phyloP scores from a whole-genome alignment of 2,888 invertebrate genomes.

The Meganola albula region DNA sequence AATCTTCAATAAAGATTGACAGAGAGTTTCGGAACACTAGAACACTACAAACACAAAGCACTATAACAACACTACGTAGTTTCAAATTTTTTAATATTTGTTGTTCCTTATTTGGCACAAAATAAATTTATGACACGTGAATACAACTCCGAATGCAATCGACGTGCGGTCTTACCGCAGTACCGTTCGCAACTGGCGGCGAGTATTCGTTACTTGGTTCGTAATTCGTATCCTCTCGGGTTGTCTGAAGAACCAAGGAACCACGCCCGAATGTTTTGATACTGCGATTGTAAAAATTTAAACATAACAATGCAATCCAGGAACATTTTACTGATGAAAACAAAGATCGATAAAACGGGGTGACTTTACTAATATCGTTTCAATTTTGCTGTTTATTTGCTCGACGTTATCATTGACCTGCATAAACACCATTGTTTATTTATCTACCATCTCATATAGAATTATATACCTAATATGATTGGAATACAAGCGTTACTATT shows the following conservation, averaged over 20 bases:
- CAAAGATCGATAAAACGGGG: constrained; percentile 12
- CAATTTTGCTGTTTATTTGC: too few relatives aligned
- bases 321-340: constrained; percentile 27
- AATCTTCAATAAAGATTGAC: constrained; percentile 39
- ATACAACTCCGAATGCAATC: not conserved
- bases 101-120: constrained; percentile 17
- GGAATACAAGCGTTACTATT: too few relatives aligned
- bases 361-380: too few relatives aligned
- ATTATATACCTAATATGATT: too few relatives aligned
- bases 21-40: constrained; percentile 32
- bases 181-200: constrained; percentile 23
- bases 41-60: constrained; percentile 11
- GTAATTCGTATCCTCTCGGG: not conserved
- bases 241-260: constrained; percentile 22
- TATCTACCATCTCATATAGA: too few relatives aligned
- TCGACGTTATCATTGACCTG: too few relatives aligned
- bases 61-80: constrained; percentile 9
- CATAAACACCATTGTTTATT: too few relatives aligned
- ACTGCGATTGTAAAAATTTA: constrained; percentile 23
- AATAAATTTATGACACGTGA: constrained; percentile 15
- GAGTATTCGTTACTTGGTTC: too few relatives aligned
- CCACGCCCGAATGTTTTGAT: constrained; percentile 64
- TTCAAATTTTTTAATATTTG: constrained; percentile 8
- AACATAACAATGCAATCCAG: constrained; percentile 26
- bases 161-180: constrained; percentile 20